Percentiles rank a stretch among this genome's conserved stretches.
Conservation (phyloP, 2,113 vertebrate species). For the Sphaerodactylus townsendi region DNA sequence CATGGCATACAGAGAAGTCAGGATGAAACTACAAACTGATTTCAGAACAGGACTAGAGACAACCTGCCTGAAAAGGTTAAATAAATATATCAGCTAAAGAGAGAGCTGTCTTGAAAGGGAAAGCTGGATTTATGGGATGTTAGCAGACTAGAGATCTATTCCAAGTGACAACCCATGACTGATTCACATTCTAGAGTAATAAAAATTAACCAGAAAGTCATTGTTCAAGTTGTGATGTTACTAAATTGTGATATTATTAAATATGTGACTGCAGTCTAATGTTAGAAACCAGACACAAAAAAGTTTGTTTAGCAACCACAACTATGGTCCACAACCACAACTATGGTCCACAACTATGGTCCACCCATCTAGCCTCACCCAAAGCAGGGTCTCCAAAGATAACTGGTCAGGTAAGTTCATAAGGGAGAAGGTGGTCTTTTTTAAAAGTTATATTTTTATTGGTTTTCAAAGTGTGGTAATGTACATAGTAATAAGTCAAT, state of each 20-base stretch:
- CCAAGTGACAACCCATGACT: neutral
- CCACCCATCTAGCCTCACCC: too few relatives aligned
- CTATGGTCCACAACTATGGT: neutral
- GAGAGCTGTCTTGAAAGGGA: neutral
- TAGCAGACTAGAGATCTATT: neutral
- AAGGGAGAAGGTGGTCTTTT: too few relatives aligned
- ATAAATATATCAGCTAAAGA: neutral
- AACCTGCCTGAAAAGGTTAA: neutral
- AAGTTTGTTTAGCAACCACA: neutral
- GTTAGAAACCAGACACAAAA: constrained; percentile 4
- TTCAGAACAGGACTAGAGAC: constrained; percentile 10
- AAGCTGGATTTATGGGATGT: neutral
- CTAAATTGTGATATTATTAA: neutral
- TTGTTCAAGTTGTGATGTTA: neutral
- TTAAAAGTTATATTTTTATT: too few relatives aligned
- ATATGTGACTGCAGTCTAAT: neutral
- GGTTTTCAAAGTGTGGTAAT: too few relatives aligned
- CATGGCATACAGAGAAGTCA: constrained; percentile 36
- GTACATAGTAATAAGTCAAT: too few relatives aligned
- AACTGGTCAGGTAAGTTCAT: too few relatives aligned
- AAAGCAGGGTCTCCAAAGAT: too few relatives aligned
- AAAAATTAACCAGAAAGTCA: neutral
- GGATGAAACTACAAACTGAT: constrained; percentile 11
- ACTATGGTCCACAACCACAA: neutral
- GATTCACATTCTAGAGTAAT: neutral